Conservation (phyloP, 2,888 invertebrate genomes). For the Drosophila paramelanica region DNA sequence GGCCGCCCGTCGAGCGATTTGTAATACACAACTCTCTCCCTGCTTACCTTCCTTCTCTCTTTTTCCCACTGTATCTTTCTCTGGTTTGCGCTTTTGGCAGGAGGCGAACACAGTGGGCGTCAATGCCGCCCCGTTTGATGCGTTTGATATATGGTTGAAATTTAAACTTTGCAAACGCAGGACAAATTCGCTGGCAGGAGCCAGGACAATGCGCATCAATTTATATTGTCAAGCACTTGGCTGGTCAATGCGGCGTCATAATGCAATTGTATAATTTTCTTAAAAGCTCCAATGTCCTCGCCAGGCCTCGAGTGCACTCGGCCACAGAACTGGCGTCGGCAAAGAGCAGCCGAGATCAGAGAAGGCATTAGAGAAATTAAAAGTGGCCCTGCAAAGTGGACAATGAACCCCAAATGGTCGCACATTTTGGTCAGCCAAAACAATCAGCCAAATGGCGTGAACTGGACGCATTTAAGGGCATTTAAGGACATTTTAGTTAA, state of each 20-base stretch:
- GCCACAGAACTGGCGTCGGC: conserved; percentile 15
- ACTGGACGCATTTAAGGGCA: conserved; percentile 31
- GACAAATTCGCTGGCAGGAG: conserved; percentile 21
- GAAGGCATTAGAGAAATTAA: conserved; percentile 72
- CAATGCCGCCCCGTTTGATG: conserved; percentile 44
- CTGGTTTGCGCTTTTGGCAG: conserved; percentile 78
- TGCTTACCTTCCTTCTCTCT: too few relatives aligned
- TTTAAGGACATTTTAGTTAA: conserved; percentile 82
- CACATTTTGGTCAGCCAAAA: conserved; percentile 56
- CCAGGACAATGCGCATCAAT: conserved; percentile 53
- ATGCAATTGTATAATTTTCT: conserved; percentile 80
- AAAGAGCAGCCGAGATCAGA: conserved; percentile 51
- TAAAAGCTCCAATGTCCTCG: conserved; percentile 64
- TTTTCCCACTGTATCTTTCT: not conserved
- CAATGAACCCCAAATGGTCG: conserved; percentile 53
- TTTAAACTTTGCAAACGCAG: conserved; percentile 62
- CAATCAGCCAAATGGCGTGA: conserved; percentile 83
- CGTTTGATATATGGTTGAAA: conserved; percentile 69
- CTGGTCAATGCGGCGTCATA: conserved; percentile 75
- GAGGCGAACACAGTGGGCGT: conserved; percentile 37
- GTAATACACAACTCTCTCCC: conserved; percentile 71
- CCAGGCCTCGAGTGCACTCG: conserved; percentile 53
- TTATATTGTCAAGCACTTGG: conserved; percentile 58
- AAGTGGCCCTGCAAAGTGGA: conserved; percentile 57
- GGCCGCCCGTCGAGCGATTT: conserved; percentile 82